A percentile compares a stretch with the other conserved stretches of the same genome.
These are phyloP conservation scores for Thymelicus acteon DNA, from an alignment of 2,888 invertebrate genomes.

Conservation along the genomic window DNA sequence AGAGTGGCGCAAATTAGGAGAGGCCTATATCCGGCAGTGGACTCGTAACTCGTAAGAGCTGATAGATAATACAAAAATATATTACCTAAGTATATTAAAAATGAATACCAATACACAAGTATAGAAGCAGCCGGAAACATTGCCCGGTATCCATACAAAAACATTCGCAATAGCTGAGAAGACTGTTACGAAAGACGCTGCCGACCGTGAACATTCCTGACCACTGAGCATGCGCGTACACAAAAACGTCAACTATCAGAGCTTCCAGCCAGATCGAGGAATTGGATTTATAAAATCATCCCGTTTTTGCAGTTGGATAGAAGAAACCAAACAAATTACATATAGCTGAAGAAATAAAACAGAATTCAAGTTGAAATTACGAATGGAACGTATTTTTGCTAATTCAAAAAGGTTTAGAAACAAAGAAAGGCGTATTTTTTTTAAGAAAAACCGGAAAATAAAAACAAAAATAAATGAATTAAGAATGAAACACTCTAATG, in stretches of 20 bases:
- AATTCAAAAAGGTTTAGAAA: too few relatives aligned
- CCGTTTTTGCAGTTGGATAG: conserved; percentile 21
- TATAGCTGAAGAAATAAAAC: background rate
- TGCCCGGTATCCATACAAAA: conserved; percentile 56
- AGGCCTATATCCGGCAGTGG: too few relatives aligned
- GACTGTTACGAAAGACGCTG: conserved; percentile 81
- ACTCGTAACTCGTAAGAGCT: too few relatives aligned
- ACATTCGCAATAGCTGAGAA: conserved; percentile 80
- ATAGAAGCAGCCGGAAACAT: conserved; percentile 1
- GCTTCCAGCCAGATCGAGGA: conserved; percentile 44
- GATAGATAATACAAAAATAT: too few relatives aligned
- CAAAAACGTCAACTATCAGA: conserved; percentile 71
- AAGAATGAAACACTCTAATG: too few relatives aligned
- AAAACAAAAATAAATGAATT: too few relatives aligned
- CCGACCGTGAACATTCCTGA: conserved; percentile 82
- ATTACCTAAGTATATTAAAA: background rate
- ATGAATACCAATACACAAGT: background rate
- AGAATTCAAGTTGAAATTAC: too few relatives aligned
- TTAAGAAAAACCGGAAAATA: too few relatives aligned
- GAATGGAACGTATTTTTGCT: too few relatives aligned
- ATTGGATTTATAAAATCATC: conserved; percentile 25
- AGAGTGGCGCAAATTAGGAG: too few relatives aligned
- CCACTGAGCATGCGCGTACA: conserved; percentile 71
- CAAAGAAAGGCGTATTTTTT: too few relatives aligned
- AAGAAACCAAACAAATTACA: background rate